Evolutionary conservation across 2,888 invertebrate genomes (phyloP).

Genomic region (Eugnorisma glareosa): DNA sequence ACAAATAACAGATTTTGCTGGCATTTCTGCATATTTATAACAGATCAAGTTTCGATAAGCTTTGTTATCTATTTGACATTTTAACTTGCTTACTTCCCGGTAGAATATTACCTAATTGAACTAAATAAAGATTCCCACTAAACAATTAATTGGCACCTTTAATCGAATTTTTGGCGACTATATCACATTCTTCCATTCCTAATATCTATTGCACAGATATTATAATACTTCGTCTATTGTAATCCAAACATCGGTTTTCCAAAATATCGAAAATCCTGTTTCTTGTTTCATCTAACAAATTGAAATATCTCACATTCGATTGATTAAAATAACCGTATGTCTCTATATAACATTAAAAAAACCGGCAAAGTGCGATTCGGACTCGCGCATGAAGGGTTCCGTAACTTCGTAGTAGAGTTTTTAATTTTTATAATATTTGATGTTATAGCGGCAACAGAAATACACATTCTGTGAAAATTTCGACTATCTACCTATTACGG

Average conservation of each 20-base stretch:
- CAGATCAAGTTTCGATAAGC: background rate
- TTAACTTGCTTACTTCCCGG: constrained; percentile 1
- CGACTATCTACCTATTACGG: no score
- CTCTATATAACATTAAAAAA: background rate
- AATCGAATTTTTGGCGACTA: background rate
- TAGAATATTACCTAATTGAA: background rate
- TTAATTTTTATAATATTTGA: no score
- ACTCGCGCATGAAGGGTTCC: no score
- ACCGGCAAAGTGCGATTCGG: no score
- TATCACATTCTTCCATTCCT: background rate
- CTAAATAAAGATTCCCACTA: background rate
- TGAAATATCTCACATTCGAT: background rate
- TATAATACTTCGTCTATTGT: no score
- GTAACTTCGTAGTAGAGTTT: no score
- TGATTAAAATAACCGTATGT: background rate
- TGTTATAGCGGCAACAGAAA: no score
- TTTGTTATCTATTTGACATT: constrained; percentile 11
- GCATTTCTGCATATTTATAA: background rate
- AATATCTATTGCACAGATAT: no score
- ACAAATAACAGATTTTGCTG: background rate
- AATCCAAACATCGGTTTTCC: background rate
- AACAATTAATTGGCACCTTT: background rate
- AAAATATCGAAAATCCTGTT: background rate
- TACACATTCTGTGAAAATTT: no score
- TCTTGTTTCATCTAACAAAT: background rate